These are phyloP conservation scores for Euzophera pinguis DNA, from an alignment of 2,888 invertebrate genomes.

Conservation along the genomic window DNA sequence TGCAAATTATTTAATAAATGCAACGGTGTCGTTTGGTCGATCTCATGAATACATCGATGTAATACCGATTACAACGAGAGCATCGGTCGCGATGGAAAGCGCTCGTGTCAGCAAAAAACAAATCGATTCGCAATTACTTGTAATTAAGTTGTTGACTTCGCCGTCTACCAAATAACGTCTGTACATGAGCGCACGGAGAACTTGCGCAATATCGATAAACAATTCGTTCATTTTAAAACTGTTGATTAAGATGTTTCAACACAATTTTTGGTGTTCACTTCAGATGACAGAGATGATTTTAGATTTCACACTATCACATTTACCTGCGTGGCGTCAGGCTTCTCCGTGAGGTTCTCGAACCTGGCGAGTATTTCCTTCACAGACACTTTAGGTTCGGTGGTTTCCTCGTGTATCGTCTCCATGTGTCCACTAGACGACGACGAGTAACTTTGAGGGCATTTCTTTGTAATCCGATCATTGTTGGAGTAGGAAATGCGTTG, in stretches of 20 bases:
- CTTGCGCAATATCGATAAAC: too few relatives aligned
- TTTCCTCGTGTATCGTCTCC: conserved; percentile 91
- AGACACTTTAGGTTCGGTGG: conserved; percentile 88
- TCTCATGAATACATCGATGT: conserved; percentile 44
- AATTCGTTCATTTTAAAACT: too few relatives aligned
- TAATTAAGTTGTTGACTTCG: neutral
- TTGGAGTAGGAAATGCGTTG: conserved; percentile 34
- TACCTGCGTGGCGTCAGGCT: conserved; percentile 51
- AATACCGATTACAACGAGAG: conserved; percentile 34
- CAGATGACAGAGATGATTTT: too few relatives aligned
- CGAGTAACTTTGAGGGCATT: conserved; percentile 71
- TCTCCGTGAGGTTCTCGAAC: conserved; percentile 85
- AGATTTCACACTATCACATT: conserved; percentile 14
- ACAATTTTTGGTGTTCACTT: too few relatives aligned
- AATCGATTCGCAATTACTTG: conserved; percentile 34
- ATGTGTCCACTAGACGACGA: conserved; percentile 83
- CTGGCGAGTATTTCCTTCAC: conserved; percentile 90
- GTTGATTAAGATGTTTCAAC: too few relatives aligned
- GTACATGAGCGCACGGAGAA: conserved; percentile 5
- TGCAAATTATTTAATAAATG: neutral
- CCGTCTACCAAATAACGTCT: conserved; percentile 4
- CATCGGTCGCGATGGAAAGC: conserved; percentile 46
- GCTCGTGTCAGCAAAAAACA: conserved; percentile 27
- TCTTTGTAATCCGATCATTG: conserved; percentile 48
- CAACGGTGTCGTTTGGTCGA: conserved; percentile 10